Conservation (phyloP, 2,888 invertebrate genomes). For the Dryocosmus kuriphilus region DNA sequence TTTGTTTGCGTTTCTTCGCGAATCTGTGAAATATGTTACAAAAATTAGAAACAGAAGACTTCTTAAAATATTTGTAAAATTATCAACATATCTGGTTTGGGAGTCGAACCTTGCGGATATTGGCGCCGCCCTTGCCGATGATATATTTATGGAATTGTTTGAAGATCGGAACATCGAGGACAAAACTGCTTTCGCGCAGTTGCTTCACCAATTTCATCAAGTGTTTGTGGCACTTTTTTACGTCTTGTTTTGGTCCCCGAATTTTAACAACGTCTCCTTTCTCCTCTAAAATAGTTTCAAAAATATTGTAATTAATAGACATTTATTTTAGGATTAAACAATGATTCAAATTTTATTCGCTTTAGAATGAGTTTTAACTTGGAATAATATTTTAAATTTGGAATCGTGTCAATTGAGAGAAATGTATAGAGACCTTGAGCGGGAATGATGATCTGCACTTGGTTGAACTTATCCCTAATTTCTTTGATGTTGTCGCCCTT, state of each 20-base stretch:
- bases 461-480: conserved; percentile 94
- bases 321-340: not conserved
- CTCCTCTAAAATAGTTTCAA: conserved; percentile 78
- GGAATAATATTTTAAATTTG: too few species aligned
- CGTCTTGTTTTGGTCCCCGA: conserved; percentile 97
- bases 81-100: not conserved
- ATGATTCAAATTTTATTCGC: too few species aligned
- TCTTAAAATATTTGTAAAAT: not conserved
- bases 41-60: not conserved
- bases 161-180: conserved; percentile 95
- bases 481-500: conserved; percentile 96
- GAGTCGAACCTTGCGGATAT: conserved; percentile 85
- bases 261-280: conserved; percentile 96
- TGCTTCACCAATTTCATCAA: conserved; percentile 92
- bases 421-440: conserved; percentile 81
- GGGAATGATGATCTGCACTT: conserved; percentile 93
- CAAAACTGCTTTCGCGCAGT: conserved; percentile 89
- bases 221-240: conserved; percentile 94
- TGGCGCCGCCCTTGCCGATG: conserved; percentile 96
- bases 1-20: conserved; percentile 97
- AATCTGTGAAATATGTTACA: conserved; percentile 77
- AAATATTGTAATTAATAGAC: not conserved
- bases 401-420: not conserved
- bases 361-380: too few species aligned
- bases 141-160: conserved; percentile 99